Evolutionary conservation across 2,113 vertebrate genomes (phyloP).

Genomic region (Forbesichthys papilliferus): DNA sequence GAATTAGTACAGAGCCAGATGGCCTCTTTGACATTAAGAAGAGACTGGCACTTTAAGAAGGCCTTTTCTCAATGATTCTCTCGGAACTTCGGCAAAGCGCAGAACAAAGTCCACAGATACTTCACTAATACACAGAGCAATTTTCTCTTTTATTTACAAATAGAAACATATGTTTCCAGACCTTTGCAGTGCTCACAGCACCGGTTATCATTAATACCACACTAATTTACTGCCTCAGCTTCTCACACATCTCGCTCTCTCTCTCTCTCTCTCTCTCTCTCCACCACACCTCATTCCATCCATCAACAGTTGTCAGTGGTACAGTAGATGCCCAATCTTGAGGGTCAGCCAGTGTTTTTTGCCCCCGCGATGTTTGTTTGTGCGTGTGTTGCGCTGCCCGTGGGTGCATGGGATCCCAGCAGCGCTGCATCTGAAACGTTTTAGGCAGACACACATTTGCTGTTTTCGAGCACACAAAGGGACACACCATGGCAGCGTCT

Average conservation of each 20-base stretch:
- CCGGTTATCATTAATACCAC: conserved; percentile 11
- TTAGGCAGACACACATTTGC: conserved; percentile 76
- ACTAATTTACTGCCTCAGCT: too few relatives aligned
- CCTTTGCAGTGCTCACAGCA: conserved; percentile 34
- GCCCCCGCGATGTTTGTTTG: neutral
- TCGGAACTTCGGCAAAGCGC: conserved; percentile 74
- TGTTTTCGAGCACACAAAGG: conserved; percentile 71
- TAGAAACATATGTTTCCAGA: conserved; percentile 73
- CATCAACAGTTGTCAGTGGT: conserved; percentile 21
- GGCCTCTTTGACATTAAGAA: conserved; percentile 75
- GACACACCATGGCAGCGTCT: conserved; percentile 66
- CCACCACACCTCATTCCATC: conserved; percentile 40
- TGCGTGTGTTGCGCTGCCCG: conserved; percentile 31
- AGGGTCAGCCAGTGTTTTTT: conserved; percentile 18
- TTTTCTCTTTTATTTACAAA: conserved; percentile 80
- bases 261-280: conserved; percentile 13
- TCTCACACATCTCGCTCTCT: too few relatives aligned
- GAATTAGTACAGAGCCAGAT: conserved; percentile 77
- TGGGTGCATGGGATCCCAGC: conserved; percentile 41
- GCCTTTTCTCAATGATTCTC: conserved; percentile 72
- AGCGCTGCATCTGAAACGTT: conserved; percentile 74
- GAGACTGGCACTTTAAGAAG: conserved; percentile 71
- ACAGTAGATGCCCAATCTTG: conserved; percentile 18
- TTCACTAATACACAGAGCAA: conserved; percentile 76
- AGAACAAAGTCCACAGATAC: conserved; percentile 76